Percentiles rank a stretch among this genome's conserved stretches.
Evolutionary conservation across 2,888 invertebrate species (phyloP).

Genomic region (Drosophila heteroneura): DNA sequence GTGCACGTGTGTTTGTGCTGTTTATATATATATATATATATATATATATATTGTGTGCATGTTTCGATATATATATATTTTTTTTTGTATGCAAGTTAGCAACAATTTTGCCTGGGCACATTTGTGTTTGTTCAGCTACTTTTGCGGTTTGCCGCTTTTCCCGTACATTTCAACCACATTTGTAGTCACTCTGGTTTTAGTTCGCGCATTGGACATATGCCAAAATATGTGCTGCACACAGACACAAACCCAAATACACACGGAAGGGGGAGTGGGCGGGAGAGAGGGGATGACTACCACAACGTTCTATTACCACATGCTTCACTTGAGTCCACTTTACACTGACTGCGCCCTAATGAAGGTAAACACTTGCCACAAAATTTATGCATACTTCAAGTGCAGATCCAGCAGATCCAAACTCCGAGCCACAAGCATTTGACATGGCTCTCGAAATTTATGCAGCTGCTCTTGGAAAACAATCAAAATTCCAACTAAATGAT

Average conservation of each 20-base stretch:
- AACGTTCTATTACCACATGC: conserved; percentile 47
- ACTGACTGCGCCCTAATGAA: conserved; percentile 48
- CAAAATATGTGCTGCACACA: conserved; percentile 48
- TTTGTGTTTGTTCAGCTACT: conserved; percentile 83
- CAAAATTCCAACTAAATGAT: background rate
- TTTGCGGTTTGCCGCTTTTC: conserved; percentile 83
- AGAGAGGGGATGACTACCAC: conserved; percentile 10
- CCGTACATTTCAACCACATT: conserved; percentile 79
- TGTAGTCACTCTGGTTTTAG: conserved; percentile 69
- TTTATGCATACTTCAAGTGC: conserved; percentile 28
- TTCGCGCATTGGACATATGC: conserved; percentile 67
- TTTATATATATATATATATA: background rate
- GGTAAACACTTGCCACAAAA: conserved; percentile 50
- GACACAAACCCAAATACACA: background rate
- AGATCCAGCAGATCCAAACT: background rate
- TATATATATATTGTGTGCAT: background rate
- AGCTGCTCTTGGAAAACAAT: background rate
- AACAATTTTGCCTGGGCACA: conserved; percentile 72
- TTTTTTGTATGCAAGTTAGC: conserved; percentile 27
- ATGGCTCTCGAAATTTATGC: background rate
- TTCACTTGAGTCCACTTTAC: conserved; percentile 54
- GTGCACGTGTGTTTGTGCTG: conserved; percentile 47
- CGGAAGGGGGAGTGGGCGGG: background rate
- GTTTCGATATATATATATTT: conserved; percentile 11
- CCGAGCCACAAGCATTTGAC: background rate